A percentile compares a stretch with the other conserved stretches of the same genome.
These are phyloP conservation scores for Nyctibius bracteatus DNA, from an alignment of 2,113 vertebrate genomes.

Conservation along the genomic window DNA sequence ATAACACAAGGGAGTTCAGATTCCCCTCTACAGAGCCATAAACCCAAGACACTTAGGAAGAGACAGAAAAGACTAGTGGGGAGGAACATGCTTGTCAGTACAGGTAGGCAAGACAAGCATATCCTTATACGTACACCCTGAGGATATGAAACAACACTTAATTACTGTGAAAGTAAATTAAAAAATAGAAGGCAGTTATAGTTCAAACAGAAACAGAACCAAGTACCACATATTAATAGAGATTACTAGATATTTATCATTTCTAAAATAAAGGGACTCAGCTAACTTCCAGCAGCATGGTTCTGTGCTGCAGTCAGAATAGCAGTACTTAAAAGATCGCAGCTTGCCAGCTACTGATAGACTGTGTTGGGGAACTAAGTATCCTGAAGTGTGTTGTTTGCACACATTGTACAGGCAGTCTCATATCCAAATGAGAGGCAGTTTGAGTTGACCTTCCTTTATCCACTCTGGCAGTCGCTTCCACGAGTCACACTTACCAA, in stretches of 20 bases:
- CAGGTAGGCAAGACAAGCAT: neutral
- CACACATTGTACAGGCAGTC: neutral
- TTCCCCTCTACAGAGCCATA: neutral
- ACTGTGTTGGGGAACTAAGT: neutral
- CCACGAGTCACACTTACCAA: neutral
- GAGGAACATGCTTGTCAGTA: neutral
- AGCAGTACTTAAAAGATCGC: neutral
- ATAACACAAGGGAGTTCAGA: neutral
- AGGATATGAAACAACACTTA: constrained; percentile 45
- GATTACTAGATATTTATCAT: neutral
- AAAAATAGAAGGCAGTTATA: constrained; percentile 20
- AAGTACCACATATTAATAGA: neutral
- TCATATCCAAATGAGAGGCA: neutral
- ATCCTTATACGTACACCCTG: neutral
- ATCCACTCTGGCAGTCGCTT: neutral
- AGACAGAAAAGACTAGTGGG: neutral
- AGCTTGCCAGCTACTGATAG: neutral
- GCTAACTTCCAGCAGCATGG: neutral
- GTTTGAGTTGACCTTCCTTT: neutral
- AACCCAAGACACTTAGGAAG: neutral
- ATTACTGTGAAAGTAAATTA: constrained; percentile 46
- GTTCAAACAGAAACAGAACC: constrained; percentile 29
- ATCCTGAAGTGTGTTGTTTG: neutral
- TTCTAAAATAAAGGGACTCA: neutral
- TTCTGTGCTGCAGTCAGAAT: neutral